phyloP scores from a whole-genome alignment of 35 echinoderm and acorn worm genomes.

The Apostichopus japonicus region DNA sequence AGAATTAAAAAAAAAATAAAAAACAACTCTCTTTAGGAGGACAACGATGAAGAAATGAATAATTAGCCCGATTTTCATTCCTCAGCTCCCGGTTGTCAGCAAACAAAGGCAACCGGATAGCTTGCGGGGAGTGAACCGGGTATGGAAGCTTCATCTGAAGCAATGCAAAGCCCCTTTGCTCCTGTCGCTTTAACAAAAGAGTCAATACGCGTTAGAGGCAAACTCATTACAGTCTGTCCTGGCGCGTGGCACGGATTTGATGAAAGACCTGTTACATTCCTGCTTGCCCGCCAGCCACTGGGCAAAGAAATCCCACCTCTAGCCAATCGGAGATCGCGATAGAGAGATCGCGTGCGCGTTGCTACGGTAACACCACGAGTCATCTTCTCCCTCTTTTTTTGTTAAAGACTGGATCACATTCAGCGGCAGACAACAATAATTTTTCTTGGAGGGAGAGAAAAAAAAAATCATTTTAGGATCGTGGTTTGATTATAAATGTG shows the following conservation, averaged over 20 bases:
- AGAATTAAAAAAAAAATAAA: neutral
- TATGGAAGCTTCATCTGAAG: neutral
- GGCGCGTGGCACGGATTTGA: slow-evolving; percentile 44
- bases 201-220: slow-evolving; percentile 4
- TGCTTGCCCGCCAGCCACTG: slow-evolving; percentile 39
- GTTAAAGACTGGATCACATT: neutral
- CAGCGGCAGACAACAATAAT: slow-evolving; percentile 33
- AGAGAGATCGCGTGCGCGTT: slow-evolving; percentile 14
- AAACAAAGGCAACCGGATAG: slow-evolving; percentile 54
- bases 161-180: neutral
- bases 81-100: slow-evolving; percentile 31
- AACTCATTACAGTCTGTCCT: slow-evolving; percentile 36
- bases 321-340: slow-evolving; percentile 38
- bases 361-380: slow-evolving; percentile 9
- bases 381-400: neutral
- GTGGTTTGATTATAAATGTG: slow-evolving; percentile 36
- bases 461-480: slow-evolving; percentile 19
- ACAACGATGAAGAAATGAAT: slow-evolving; percentile 33
- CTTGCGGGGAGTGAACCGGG: slow-evolving; percentile 34
- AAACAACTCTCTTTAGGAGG: neutral
- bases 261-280: slow-evolving; percentile 43
- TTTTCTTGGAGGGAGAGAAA: neutral
- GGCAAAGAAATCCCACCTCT: slow-evolving; percentile 31
- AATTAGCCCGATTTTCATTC: slow-evolving; percentile 48
- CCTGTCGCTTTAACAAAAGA: slow-evolving; percentile 44